Conservation (phyloP, 2,113 vertebrate genomes). For the Gallinago media region DNA sequence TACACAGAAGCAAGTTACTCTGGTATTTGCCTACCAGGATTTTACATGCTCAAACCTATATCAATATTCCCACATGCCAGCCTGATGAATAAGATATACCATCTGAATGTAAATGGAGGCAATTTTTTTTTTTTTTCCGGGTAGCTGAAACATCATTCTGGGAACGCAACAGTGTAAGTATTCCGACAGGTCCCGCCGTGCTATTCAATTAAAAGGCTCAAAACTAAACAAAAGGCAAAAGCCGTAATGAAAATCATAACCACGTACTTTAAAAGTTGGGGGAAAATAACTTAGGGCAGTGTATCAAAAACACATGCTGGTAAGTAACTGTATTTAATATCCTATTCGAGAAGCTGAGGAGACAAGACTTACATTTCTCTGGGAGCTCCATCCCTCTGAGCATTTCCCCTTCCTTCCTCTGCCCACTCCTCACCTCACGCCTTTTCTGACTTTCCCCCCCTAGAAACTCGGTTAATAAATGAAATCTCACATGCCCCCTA, state of each 20-base stretch:
- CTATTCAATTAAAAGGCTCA: neutral
- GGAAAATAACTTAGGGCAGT: neutral
- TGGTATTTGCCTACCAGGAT: neutral
- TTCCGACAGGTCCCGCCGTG: neutral
- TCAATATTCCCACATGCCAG: neutral
- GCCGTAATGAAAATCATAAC: neutral
- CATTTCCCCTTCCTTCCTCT: neutral
- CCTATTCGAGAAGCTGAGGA: slow-evolving; percentile 14
- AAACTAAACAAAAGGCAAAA: neutral
- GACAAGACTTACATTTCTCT: slow-evolving; percentile 70
- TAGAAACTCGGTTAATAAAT: slow-evolving; percentile 64
- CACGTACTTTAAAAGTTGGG: neutral
- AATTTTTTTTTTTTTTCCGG: neutral
- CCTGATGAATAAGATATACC: neutral
- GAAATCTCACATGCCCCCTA: slow-evolving; percentile 59
- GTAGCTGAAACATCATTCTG: neutral
- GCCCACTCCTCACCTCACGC: neutral
- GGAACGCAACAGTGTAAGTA: neutral
- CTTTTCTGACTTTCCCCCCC: slow-evolving; percentile 25
- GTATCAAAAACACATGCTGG: neutral
- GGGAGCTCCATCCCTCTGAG: neutral
- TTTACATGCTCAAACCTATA: slow-evolving; percentile 9
- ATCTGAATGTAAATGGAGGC: neutral
- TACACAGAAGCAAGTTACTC: neutral
- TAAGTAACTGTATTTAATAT: neutral